Percentiles rank a stretch among this genome's conserved stretches.
Conservation (phyloP, 2,888 invertebrate genomes). For the Isotomurus palustris region DNA sequence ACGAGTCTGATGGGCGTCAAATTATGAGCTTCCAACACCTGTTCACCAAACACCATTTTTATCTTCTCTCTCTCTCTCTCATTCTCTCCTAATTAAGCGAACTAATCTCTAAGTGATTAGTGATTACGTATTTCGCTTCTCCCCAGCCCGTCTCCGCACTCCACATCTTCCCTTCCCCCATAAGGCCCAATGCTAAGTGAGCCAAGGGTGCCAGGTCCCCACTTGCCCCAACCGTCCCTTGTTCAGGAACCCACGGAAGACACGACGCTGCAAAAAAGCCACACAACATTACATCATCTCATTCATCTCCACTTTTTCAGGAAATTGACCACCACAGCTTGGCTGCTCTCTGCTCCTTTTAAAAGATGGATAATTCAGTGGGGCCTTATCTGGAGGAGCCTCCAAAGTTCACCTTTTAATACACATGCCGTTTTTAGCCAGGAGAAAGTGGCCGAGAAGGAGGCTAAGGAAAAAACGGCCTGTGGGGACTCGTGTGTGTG, state of each 20-base stretch:
- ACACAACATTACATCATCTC: neutral
- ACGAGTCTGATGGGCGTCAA: conserved; percentile 57
- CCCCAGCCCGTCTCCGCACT: conserved; percentile 61
- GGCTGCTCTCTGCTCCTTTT: too few species aligned
- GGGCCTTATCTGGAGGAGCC: too few species aligned
- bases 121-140: conserved; percentile 56
- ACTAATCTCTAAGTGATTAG: neutral
- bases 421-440: too few species aligned
- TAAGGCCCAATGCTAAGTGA: conserved; percentile 61
- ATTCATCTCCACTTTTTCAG: neutral
- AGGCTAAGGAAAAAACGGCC: too few species aligned
- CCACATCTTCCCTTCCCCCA: conserved; percentile 67
- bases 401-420: too few species aligned
- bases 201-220: conserved; percentile 64
- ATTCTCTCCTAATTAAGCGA: neutral
- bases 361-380: too few species aligned
- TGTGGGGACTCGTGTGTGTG: too few species aligned
- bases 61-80: conserved; percentile 58
- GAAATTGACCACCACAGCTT: too few species aligned
- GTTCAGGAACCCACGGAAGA: conserved; percentile 62
- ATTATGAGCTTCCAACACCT: conserved; percentile 57
- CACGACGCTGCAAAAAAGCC: conserved; percentile 55
- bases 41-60: conserved; percentile 48
- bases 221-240: conserved; percentile 65
- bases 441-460: too few species aligned